Evolutionary conservation across 1,140 invertebrate species (phyloP).

Genomic region (Colletes latitarsis): DNA sequence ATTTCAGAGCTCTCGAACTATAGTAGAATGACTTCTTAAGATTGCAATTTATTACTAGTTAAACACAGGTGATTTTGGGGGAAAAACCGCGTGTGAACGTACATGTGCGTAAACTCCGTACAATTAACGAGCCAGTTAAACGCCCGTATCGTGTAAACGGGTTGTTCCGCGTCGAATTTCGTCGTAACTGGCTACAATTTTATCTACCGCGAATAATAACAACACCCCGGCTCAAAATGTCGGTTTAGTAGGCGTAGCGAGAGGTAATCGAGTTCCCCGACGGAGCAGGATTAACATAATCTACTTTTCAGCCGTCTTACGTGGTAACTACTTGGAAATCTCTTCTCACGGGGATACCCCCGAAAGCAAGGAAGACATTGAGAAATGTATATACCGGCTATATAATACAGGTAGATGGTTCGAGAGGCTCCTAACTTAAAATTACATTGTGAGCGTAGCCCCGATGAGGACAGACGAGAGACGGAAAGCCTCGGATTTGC

Average conservation of each 20-base stretch:
- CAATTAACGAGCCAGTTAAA: too few species aligned
- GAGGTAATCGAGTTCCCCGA: slow-evolving; percentile 25
- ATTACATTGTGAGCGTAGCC: slow-evolving; percentile 31
- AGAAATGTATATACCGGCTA: slow-evolving; percentile 5
- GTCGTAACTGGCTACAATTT: background rate
- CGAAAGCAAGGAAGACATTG: slow-evolving; percentile 29
- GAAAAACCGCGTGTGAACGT: too few species aligned
- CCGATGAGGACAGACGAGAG: background rate
- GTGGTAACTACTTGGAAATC: slow-evolving; percentile 36
- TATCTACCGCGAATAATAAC: background rate
- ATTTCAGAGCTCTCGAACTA: too few species aligned
- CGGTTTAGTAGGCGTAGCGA: slow-evolving; percentile 13
- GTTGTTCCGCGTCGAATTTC: too few species aligned
- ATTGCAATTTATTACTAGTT: too few species aligned
- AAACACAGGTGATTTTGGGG: too few species aligned
- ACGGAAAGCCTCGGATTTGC: slow-evolving; percentile 29
- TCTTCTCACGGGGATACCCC: slow-evolving; percentile 12
- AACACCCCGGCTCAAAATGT: slow-evolving; percentile 23
- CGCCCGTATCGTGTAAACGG: too few species aligned
- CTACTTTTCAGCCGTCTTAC: slow-evolving; percentile 33
- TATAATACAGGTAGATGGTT: background rate
- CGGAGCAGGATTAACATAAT: slow-evolving; percentile 36
- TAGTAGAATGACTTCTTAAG: too few species aligned
- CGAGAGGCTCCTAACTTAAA: slow-evolving; percentile 24
- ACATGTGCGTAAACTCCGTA: too few species aligned